Evolutionary conservation across 2,888 invertebrate genomes (phyloP), one percentile per base, ranked within the genome.

Genomic region (Nomada fucata): DNA sequence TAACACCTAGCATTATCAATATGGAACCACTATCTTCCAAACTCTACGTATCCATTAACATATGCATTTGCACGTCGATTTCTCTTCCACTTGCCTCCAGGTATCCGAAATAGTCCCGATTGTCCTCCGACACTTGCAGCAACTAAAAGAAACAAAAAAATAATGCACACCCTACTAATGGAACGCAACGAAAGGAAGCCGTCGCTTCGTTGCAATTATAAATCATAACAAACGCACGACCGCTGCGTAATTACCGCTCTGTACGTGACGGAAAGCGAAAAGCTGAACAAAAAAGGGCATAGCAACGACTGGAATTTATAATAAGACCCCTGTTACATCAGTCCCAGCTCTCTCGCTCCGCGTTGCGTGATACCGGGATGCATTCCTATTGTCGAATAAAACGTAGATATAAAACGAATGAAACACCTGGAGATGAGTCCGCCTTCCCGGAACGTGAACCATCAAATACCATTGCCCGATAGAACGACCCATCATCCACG

Each of bases 381-480:
- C 69, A 36, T 70, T 59, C 75, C 70, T 65, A 69, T 76, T 74
- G 68, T 79, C 55, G 29, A 15, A 36, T 36, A 7, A 36, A 36
- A 36, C 36, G 36, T 36, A 36, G 13, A 47, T 15, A 47, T 55
- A 44, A 55, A 72, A 42, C 70, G 67, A 73, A 50, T 55, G 61
- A 59, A 64, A 61, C 57, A 50, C 47, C 53, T 13, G 47, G 76
- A 78, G 65, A 70, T 65, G 57, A 71, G 53, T 57, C 59, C 68
- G 47, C n/a, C 0, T 3, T 42, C 57, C 26, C 3, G 20, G 11
- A 50, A n/a, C 42, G 50, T 47, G 59, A 23, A 13, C 53, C 59
- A 65, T 69, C 53, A 82, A 84, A 64, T 55, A 75, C 75, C 29
- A 80, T 82, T 82, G 79, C 60, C 82, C 50, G 68, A 75, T 65